These are phyloP conservation scores for Colossoma macropomum DNA, from an alignment of 2,113 vertebrate genomes.

Conservation along the genomic window DNA sequence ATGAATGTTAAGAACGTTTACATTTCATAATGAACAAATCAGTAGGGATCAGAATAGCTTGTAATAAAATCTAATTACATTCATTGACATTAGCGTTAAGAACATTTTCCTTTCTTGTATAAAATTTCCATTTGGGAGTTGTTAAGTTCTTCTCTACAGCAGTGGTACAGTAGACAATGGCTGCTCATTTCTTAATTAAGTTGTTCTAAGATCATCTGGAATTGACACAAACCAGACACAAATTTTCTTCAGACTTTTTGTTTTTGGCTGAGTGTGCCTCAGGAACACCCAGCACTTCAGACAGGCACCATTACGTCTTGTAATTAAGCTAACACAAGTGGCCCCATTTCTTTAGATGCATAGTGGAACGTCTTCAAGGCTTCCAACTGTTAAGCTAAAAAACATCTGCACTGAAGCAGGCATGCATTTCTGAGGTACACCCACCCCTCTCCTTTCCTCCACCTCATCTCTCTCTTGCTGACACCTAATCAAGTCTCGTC, in stretches of 20 bases:
- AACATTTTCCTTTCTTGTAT: no score
- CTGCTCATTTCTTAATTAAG: no score
- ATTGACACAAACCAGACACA: neutral
- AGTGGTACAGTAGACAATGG: no score
- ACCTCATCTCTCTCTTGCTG: neutral
- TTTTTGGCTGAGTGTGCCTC: neutral
- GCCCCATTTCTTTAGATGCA: neutral
- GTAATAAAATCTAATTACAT: no score
- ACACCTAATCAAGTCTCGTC: constrained; percentile 34
- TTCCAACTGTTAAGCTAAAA: neutral
- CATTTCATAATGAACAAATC: no score
- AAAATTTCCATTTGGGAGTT: no score
- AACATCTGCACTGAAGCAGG: neutral
- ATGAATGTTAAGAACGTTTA: no score
- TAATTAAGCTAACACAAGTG: constrained; percentile 17
- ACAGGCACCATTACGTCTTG: neutral
- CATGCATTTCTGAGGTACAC: neutral
- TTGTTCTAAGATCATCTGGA: no score
- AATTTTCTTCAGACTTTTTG: neutral
- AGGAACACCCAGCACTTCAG: neutral
- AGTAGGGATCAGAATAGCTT: no score
- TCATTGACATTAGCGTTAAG: no score
- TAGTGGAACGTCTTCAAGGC: neutral
- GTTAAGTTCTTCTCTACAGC: no score
- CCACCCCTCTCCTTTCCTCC: neutral